Evolutionary conservation across 1,140 invertebrate species (phyloP).

Genomic region (Ditylenchus dipsaci): DNA sequence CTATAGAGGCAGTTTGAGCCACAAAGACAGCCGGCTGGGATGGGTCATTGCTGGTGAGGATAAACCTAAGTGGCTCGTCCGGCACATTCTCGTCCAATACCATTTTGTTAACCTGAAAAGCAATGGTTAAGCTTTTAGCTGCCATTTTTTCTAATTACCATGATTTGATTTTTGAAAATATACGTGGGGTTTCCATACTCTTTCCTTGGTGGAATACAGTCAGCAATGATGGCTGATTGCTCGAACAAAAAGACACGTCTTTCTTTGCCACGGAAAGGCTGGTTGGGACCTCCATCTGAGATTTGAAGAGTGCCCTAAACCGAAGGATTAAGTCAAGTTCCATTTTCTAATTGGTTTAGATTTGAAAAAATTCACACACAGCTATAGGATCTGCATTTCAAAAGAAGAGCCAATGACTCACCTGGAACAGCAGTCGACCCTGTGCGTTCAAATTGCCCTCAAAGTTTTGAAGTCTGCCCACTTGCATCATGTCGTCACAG

Average conservation of each 20-base stretch:
- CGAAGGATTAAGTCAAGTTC: too few relatives aligned
- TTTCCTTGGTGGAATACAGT: conserved; percentile 68
- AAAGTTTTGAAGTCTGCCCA: conserved; percentile 90
- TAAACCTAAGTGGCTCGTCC: conserved; percentile 53
- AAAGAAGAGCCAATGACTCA: conserved; percentile 12
- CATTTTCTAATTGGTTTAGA: too few relatives aligned
- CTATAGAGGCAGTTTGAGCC: conserved; percentile 40
- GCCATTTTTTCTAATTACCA: conserved; percentile 66
- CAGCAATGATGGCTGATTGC: conserved; percentile 66
- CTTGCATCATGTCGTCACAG: conserved; percentile 98
- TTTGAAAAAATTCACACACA: background rate
- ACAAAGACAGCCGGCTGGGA: conserved; percentile 46
- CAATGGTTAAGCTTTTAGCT: background rate
- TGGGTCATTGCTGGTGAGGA: conserved; percentile 51
- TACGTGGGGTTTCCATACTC: conserved; percentile 91
- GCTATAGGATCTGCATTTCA: background rate
- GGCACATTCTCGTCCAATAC: conserved; percentile 43
- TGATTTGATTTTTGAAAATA: conserved; percentile 91
- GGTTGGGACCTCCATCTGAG: conserved; percentile 62
- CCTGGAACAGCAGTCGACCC: conserved; percentile 84
- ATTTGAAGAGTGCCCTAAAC: conserved; percentile 73
- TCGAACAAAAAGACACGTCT: conserved; percentile 95
- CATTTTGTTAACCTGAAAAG: conserved; percentile 56
- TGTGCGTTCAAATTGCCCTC: conserved; percentile 95
- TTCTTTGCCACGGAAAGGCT: conserved; percentile 72